Conservation (phyloP, 2,888 invertebrate genomes). For the Ormyrus rosae region DNA sequence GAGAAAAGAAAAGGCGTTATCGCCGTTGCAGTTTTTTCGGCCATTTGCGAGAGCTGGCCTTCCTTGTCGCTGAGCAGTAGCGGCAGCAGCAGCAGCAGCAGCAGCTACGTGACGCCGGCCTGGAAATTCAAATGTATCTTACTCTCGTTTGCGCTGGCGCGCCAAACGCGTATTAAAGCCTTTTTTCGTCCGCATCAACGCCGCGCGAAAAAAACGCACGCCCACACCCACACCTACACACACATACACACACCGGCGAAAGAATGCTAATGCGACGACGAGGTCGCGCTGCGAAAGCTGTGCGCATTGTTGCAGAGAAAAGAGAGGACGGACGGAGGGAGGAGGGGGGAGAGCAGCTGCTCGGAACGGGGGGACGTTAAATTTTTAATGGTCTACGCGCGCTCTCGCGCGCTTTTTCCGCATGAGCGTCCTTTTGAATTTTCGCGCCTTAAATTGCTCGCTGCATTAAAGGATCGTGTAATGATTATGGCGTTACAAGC, state of each 20-base stretch:
- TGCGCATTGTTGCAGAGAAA: neutral
- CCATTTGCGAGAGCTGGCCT: constrained; percentile 23
- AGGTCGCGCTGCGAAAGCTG: neutral
- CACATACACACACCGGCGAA: neutral
- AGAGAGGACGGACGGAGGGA: constrained; percentile 1
- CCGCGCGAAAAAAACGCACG: constrained; percentile 12
- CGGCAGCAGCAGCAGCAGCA: too few relatives aligned
- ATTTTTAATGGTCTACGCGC: constrained; percentile 44
- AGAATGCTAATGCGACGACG: constrained; percentile 42
- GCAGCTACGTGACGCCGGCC: constrained; percentile 3
- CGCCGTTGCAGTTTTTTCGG: constrained; percentile 36
- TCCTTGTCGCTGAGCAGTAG: neutral
- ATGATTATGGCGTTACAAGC: constrained; percentile 22
- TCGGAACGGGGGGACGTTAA: constrained; percentile 22
- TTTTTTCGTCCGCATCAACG: constrained; percentile 24
- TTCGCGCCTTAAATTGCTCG: constrained; percentile 44
- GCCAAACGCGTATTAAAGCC: constrained; percentile 24
- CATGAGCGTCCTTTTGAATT: constrained; percentile 43
- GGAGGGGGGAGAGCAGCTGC: constrained; percentile 10
- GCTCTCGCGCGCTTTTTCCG: constrained; percentile 8
- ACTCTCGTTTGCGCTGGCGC: constrained; percentile 42
- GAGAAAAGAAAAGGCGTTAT: constrained; percentile 31
- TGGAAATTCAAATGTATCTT: constrained; percentile 51
- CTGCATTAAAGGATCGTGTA: constrained; percentile 36
- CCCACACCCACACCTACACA: too few relatives aligned